Percentiles rank a stretch among this genome's conserved stretches.
phyloP scores from a whole-genome alignment of 64 coral and sea anemone species.

The Stichodactyla helianthus region DNA sequence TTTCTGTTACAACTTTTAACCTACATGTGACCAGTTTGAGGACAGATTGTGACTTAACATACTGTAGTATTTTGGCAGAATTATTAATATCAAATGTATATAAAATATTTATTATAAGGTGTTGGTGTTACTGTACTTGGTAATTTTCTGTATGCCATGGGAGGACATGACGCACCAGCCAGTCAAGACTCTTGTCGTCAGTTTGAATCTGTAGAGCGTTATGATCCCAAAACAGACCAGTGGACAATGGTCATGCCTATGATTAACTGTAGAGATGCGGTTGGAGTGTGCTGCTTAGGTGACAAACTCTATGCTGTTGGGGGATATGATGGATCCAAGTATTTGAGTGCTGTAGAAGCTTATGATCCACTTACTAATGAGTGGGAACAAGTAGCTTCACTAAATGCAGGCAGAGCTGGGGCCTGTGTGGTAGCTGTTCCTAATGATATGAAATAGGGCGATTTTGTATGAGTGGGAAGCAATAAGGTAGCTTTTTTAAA shows the following conservation, averaged over 20 bases:
- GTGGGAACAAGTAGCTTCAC: slow-evolving; percentile 81
- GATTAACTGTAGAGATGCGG: slow-evolving; percentile 97
- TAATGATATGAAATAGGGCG: not conserved
- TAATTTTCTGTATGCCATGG: slow-evolving; percentile 95
- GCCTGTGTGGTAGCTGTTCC: slow-evolving; percentile 88
- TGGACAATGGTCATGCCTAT: slow-evolving; percentile 96
- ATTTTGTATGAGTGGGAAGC: not conserved
- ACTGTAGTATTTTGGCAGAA: too few species aligned
- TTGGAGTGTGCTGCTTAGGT: slow-evolving; percentile 87
- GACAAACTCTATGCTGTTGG: slow-evolving; percentile 93
- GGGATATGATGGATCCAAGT: slow-evolving; percentile 86
- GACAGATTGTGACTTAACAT: too few species aligned
- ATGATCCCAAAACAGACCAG: slow-evolving; percentile 95
- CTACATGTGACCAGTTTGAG: too few species aligned
- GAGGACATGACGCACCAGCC: slow-evolving; percentile 93
- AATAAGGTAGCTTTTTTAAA: too few species aligned
- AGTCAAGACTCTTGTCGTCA: slow-evolving; percentile 96
- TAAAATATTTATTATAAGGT: not conserved
- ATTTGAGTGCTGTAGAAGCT: slow-evolving; percentile 92
- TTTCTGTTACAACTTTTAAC: too few species aligned
- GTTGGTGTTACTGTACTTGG: slow-evolving; percentile 72
- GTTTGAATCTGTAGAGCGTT: slow-evolving; percentile 97
- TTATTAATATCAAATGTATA: not conserved
- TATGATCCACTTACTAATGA: slow-evolving; percentile 95
- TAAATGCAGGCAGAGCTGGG: slow-evolving; percentile 88